phyloP scores from a whole-genome alignment of 2,113 vertebrate species.

The Ictalurus punctatus region DNA sequence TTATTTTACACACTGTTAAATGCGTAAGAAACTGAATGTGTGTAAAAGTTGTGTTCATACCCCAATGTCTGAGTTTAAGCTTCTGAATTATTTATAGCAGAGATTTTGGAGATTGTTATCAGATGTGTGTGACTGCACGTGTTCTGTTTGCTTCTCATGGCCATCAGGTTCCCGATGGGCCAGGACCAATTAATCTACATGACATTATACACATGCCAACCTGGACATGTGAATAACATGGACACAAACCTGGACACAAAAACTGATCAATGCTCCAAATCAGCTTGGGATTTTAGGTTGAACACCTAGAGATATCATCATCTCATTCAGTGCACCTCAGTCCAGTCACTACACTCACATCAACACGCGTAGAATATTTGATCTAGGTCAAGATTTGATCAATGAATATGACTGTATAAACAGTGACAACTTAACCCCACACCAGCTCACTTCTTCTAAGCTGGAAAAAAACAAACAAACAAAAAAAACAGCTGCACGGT shows the following conservation, averaged over 20 bases:
- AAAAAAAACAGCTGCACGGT: not conserved
- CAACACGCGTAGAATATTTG: not conserved
- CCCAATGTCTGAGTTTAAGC: conserved; percentile 3
- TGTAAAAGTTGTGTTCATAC: conserved; percentile 7
- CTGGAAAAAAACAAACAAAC: not conserved
- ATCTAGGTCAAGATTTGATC: not conserved
- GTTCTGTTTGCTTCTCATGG: conserved; percentile 10
- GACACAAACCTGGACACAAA: not conserved
- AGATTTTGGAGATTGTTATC: not conserved
- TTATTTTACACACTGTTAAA: not conserved
- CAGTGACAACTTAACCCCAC: not conserved
- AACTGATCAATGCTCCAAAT: not conserved
- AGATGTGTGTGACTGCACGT: conserved; percentile 30
- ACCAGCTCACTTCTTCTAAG: not conserved
- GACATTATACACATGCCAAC: not conserved
- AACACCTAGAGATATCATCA: not conserved
- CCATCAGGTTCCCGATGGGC: not conserved
- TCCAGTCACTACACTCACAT: not conserved
- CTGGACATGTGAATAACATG: not conserved
- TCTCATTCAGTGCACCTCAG: not conserved
- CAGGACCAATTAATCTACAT: not conserved
- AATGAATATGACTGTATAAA: not conserved
- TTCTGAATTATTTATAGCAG: conserved; percentile 31
- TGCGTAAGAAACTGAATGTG: not conserved
- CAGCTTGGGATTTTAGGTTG: too few relatives aligned